Evolutionary conservation across 2,113 vertebrate genomes (phyloP), one percentile per base, ranked within the genome.

Genomic region (Myiopsitta monachus): DNA sequence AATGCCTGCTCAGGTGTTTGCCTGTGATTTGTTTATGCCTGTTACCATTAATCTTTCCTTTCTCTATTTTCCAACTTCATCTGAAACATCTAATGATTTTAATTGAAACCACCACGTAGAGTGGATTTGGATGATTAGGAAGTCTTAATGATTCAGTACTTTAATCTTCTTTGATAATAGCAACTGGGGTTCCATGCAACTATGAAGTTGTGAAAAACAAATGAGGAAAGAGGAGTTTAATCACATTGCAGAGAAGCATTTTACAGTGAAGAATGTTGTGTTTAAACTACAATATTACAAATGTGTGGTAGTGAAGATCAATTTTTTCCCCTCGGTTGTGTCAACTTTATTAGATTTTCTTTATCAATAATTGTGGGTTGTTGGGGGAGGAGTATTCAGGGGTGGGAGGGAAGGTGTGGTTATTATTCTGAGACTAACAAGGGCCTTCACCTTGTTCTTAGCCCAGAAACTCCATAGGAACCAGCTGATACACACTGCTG

Each of bases 71-170:
- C 77, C 64, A 94, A 51, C 57, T 95, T 90, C 28, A 82, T 90
- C 88, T 91, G 70, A 97, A 96, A 95, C 21, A 55, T 31, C 30
- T 84, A 89, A 96, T 59, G 31, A 92, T 95, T 97, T 96, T 92
- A 96, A 91, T 78, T 92, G 74, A 94, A 98, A 93, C 83, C 78
- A 79, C 26, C 16, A 83, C 14, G 62, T 79, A 95, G 44, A 79
- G 21, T 88, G 90, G 75, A 95, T 96, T 95, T 94, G 57, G 55
- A 72, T 92, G 13, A 96, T 93, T 96, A 96, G 89, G 95, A 96
- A 95, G 44, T 63, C 68, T 92, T 95, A 62, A 89, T 68, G 63
- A 95, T 66, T 41, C 47, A 75, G 33, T 77, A 90, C 28, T 33
- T 88, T 95, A 95, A 91, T 96, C 83, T 79, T 92, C 79, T 94